Evolutionary conservation across 2,797 vertebrate species (phyloP).

Genomic region (Todus mexicanus): DNA sequence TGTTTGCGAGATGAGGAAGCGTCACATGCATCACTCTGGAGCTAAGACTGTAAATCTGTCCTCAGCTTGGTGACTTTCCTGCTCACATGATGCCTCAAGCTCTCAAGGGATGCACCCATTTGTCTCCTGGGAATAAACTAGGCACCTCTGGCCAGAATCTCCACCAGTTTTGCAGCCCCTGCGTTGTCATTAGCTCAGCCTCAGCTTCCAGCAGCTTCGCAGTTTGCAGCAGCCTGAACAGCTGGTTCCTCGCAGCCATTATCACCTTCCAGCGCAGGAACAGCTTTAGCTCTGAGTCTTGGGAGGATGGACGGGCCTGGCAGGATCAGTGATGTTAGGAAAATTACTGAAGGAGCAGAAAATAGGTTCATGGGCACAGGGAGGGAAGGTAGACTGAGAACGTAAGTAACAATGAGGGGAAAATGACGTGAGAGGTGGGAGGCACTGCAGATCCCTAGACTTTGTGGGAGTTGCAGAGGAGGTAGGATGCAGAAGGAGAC

Average conservation of each 20-base stretch:
- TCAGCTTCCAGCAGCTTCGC: background rate
- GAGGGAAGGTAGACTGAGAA: background rate
- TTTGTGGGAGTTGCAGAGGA: fast-evolving
- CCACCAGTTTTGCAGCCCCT: background rate
- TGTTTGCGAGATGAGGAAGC: background rate
- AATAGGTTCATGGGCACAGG: background rate
- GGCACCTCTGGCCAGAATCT: background rate
- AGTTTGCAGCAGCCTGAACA: background rate
- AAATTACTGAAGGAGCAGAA: background rate
- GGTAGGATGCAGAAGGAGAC: background rate
- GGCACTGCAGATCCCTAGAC: background rate
- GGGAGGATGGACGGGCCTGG: background rate
- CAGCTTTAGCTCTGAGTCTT: background rate
- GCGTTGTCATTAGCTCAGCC: background rate
- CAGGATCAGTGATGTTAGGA: background rate
- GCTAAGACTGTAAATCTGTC: background rate
- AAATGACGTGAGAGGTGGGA: background rate
- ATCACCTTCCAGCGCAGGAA: background rate
- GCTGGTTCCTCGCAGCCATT: conserved; percentile 20
- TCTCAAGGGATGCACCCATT: background rate
- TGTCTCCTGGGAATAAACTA: background rate
- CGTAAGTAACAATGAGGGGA: background rate
- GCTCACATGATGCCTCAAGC: background rate
- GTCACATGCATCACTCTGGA: background rate
- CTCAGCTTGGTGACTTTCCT: background rate